phyloP scores from a whole-genome alignment of 2,113 vertebrate genomes.

The Suricata suricatta region DNA sequence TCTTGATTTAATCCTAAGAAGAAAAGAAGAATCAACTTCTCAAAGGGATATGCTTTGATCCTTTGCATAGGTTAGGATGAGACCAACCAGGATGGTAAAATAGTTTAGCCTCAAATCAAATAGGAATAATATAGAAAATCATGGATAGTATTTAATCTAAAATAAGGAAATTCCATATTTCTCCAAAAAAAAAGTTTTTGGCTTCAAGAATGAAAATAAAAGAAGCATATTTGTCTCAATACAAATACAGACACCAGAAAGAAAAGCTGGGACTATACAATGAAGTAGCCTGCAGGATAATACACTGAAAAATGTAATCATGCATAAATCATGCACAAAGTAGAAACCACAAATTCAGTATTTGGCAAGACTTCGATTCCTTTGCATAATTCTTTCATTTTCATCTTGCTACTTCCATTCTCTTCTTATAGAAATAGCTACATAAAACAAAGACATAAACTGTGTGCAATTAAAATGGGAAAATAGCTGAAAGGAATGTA shows the following conservation, averaged over 20 bases:
- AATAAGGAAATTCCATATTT: slow-evolving; percentile 37
- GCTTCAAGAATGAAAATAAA: slow-evolving; percentile 66
- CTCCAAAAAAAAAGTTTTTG: background rate
- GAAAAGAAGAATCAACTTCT: background rate
- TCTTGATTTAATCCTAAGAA: background rate
- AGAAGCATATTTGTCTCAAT: slow-evolving; percentile 63
- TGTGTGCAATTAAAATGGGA: slow-evolving; percentile 85
- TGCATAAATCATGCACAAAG: slow-evolving; percentile 80
- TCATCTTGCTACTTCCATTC: slow-evolving; percentile 83
- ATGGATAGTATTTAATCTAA: background rate
- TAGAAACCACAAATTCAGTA: slow-evolving; percentile 82
- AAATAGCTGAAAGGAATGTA: slow-evolving; percentile 84
- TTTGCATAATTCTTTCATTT: slow-evolving; percentile 89
- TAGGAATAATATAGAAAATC: background rate
- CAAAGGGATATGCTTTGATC: background rate
- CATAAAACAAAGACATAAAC: slow-evolving; percentile 85
- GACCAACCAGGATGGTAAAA: background rate
- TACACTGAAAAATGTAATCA: slow-evolving; percentile 78
- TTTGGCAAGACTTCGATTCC: slow-evolving; percentile 80
- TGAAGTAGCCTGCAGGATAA: slow-evolving; percentile 70
- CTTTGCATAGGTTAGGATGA: background rate
- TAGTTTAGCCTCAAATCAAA: background rate
- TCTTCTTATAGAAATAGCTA: slow-evolving; percentile 82
- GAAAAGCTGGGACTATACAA: slow-evolving; percentile 48
- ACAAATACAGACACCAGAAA: slow-evolving; percentile 62